phyloP scores from a whole-genome alignment of 2,888 invertebrate genomes.

The Sarcophaga rosellei region DNA sequence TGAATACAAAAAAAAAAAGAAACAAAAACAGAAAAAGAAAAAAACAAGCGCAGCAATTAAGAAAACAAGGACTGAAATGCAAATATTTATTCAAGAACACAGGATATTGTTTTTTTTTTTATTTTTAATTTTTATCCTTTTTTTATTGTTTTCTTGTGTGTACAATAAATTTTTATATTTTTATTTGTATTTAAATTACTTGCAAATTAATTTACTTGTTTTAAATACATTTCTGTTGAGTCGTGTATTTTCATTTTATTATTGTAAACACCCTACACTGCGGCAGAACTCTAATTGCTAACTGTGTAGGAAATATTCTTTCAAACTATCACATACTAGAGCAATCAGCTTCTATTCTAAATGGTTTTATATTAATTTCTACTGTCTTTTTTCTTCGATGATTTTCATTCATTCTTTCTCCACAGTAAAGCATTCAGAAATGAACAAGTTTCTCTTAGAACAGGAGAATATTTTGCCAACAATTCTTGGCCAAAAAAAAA shows the following conservation, averaged over 20 bases:
- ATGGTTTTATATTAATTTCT: no score
- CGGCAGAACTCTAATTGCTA: no score
- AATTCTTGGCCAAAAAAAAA: no score
- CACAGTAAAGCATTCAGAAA: no score
- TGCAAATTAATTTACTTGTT: neutral
- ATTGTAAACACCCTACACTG: neutral
- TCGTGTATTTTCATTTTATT: neutral
- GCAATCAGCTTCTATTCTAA: no score
- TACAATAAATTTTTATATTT: neutral
- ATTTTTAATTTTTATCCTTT: slow-evolving; percentile 17
- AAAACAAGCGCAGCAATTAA: slow-evolving; percentile 66
- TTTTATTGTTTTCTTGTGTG: neutral
- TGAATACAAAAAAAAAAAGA: slow-evolving; percentile 30
- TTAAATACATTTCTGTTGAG: neutral
- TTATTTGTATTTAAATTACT: neutral
- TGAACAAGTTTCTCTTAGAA: no score
- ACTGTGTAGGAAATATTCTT: no score
- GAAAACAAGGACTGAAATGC: slow-evolving; percentile 66
- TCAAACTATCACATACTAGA: no score
- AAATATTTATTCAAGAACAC: slow-evolving; percentile 55
- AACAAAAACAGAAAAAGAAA: slow-evolving; percentile 28
- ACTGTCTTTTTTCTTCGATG: no score
- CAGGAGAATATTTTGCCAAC: no score
- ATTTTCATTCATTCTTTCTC: no score
- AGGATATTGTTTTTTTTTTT: neutral